Base-by-base conservation (phyloP, 2,113 vertebrate species). In the Falcunculus frontatus region DNA sequence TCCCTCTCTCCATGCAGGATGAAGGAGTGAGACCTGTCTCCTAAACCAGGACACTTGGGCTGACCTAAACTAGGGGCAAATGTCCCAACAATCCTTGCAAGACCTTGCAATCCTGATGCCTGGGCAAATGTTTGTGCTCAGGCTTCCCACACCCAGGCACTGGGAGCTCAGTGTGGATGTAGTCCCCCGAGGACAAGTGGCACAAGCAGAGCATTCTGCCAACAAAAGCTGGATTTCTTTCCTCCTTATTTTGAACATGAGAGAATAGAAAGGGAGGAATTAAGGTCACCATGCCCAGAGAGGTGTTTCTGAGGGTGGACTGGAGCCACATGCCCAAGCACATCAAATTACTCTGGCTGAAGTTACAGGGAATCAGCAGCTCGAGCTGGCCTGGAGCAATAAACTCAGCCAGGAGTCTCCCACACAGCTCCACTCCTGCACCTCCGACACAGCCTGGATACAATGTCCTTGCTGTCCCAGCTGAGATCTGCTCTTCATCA, bases 401-500 rank as follows among this genome's bases (percentile, higher is more conserved):
- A 70, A 91, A 67, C 18, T 77, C 72, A 62, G 77, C 18, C 11
- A 14, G 69, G 42, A 76, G 39, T 74, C 78, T 94, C 93, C 90
- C 87, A 91, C 94, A 80, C 67, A 80, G 87, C 79, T 87, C 74
- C 19, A 21, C 37, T 86, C 55, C 52, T 44, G 89, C 78, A 59
- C 67, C 79, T 85, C 85, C 84, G 80, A 63, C 72, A 88, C 23
- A 74, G 83, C 85, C 76, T 88, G 90, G 35, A 89, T 89, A 83
- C 62, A 92, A 81, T 84, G 94, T 90, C 92, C 95, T 91, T 63
- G 44, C 59, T 96, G 88, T 73, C 79, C 82, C 87, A 86, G 67
- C 82, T 91, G 82, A 63, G 72, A 88, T 92, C 92, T 96, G 93
- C 83, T 92, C 89, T 91, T 80, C 79, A 90, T 93, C 92, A 92